Base-by-base conservation (phyloP, 2,888 invertebrate genomes). In the Spilosoma lubricipeda region DNA sequence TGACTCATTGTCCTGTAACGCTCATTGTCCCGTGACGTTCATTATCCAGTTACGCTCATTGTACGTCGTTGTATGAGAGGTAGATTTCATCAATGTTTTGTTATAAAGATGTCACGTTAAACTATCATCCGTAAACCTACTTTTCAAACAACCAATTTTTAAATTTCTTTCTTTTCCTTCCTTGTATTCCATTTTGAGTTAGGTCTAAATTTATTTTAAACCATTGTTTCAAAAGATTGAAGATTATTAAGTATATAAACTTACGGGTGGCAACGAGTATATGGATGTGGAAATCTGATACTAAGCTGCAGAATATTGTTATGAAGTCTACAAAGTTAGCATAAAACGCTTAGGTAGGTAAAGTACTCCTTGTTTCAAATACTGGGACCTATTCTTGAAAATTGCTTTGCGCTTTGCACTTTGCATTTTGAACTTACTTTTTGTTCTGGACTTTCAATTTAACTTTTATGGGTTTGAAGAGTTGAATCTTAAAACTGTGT, bases 391-490 rank as follows among this genome's bases (percentile, higher is more conserved):
- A 87, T 86, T 86, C 86, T 78, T 81, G 68, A 79, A 81, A 83
- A 86, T 86, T 86, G 83, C 85, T 87, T 86, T 81, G 83, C 85
- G 82, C 81, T 87, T 82, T 87, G 80, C 85, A 85, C 80, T 85
- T 85, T 86, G 87, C 87, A 86, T 86, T 83, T 83, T 74, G 72
- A 82, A 82, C 71, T 79, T 75, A 56, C 81, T 83, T 85, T 84
- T 84, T 84, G 82, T 86, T 83, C 82, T 77, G 77, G 77, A 78
- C 64, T 86, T 86, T 83, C 83, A 85, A 85, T 85, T 86, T 86
- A 81, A 87, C 86, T 85, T 85, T 79, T 86, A 85, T 78, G 75
- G 77, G 77, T 79, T 81, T 78, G 67, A 78, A 73, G 73, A 80
- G 74, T 77, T 82, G 69, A 72, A 72, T 67, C 56, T 72, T 75